These are phyloP conservation scores for Bilobella aurantiaca DNA, from an alignment of 1,140 invertebrate species.

Conservation along the genomic window DNA sequence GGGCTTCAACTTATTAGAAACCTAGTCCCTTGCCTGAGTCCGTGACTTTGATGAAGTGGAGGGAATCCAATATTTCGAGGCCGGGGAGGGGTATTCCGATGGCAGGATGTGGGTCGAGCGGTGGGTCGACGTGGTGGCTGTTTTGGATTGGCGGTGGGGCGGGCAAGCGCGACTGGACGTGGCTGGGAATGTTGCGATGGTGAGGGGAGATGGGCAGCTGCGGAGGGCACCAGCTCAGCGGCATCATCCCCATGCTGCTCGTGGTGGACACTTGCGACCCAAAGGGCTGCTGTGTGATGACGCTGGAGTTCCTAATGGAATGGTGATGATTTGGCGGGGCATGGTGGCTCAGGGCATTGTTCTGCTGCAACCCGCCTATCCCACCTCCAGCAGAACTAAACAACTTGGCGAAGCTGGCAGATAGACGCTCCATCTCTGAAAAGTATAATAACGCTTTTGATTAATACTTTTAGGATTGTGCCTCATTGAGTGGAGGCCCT, in stretches of 20 bases:
- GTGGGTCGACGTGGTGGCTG: background rate
- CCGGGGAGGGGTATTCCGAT: conserved; percentile 24
- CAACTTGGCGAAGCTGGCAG: conserved; percentile 29
- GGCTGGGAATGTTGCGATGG: background rate
- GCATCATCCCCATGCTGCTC: conserved; percentile 8
- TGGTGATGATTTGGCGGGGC: conserved; percentile 10
- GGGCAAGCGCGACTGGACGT: background rate
- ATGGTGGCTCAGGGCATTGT: background rate
- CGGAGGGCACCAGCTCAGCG: conserved; percentile 17
- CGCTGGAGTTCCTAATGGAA: conserved; percentile 21
- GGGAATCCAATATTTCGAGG: conserved; percentile 31
- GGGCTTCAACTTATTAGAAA: too few species aligned
- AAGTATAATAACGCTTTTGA: background rate
- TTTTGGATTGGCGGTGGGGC: background rate
- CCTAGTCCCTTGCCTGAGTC: conserved; percentile 26
- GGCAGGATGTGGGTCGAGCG: background rate
- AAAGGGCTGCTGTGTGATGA: conserved; percentile 34
- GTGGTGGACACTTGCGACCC: conserved; percentile 32
- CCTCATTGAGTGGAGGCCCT: background rate
- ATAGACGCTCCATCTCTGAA: conserved; percentile 26
- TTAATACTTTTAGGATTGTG: background rate
- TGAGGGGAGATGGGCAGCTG: background rate
- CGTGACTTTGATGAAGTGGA: conserved; percentile 31
- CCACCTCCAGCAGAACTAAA: conserved; percentile 23
- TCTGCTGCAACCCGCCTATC: background rate